Evolutionary conservation across 2,888 invertebrate species (phyloP).

Genomic region (Brachyptera risi): DNA sequence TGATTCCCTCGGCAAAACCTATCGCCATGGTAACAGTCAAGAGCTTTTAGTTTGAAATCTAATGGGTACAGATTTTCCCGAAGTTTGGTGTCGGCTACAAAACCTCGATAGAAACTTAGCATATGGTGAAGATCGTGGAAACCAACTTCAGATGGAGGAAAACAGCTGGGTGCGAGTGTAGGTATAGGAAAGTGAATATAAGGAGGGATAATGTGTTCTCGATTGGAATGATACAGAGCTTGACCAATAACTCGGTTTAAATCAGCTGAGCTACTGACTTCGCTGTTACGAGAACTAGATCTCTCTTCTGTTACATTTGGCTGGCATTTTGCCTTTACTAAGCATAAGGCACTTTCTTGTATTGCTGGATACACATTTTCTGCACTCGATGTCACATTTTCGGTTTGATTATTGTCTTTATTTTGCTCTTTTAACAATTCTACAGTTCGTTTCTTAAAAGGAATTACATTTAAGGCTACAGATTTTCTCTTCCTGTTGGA

Average conservation of each 20-base stretch:
- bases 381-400: constrained; percentile 5
- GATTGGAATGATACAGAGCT: constrained; percentile 18
- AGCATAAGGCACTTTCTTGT: constrained; percentile 46
- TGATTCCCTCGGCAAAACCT: constrained; percentile 48
- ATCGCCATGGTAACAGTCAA: constrained; percentile 50
- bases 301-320: not conserved
- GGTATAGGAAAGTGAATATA: not conserved
- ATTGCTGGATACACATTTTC: constrained; percentile 24
- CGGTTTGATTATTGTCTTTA: not conserved
- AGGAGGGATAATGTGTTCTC: constrained; percentile 3
- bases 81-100: constrained; percentile 16
- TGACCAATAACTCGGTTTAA: constrained; percentile 12
- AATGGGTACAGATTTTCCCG: constrained; percentile 26
- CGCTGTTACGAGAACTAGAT: not conserved
- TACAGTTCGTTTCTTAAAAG: constrained; percentile 14
- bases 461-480: constrained; percentile 15
- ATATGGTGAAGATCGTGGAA: constrained; percentile 17
- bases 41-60: constrained; percentile 39
- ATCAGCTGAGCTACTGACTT: constrained; percentile 13
- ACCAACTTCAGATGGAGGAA: not conserved
- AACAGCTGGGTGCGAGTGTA: not conserved
- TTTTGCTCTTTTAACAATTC: constrained; percentile 8
- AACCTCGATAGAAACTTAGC: constrained; percentile 21
- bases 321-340: constrained; percentile 41
- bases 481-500: constrained; percentile 36